Percentiles rank a stretch among this genome's conserved stretches.
Evolutionary conservation across 2,888 invertebrate species (phyloP).

Genomic region (Dilophus febrilis): DNA sequence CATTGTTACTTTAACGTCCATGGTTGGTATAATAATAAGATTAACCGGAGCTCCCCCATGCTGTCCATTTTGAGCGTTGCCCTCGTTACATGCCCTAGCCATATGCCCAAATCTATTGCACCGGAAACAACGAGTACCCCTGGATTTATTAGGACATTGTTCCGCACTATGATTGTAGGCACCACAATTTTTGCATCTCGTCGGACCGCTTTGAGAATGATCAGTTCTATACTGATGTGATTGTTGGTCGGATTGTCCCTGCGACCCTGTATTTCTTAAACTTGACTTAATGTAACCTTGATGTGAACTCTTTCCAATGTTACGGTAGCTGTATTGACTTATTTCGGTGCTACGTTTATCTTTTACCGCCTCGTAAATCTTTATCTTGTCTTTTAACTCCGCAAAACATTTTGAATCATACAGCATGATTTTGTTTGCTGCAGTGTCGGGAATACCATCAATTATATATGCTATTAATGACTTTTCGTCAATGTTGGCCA

Average conservation of each 20-base stretch:
- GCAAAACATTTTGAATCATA: not conserved
- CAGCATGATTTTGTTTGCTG: constrained; percentile 6
- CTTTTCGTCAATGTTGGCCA: constrained; percentile 7
- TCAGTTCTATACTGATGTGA: no score
- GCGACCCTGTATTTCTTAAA: no score
- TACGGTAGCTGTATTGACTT: no score
- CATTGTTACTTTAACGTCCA: no score
- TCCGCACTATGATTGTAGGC: constrained; percentile 4
- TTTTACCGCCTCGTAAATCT: not conserved
- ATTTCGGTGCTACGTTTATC: no score
- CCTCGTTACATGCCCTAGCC: not conserved
- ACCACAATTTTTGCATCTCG: constrained; percentile 7
- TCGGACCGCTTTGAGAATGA: no score
- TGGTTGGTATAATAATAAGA: no score
- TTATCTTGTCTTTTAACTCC: not conserved
- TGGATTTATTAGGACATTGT: constrained; percentile 5
- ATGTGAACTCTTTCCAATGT: no score
- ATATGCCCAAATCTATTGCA: constrained; percentile 8
- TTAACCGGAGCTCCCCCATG: no score
- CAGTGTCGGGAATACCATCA: constrained; percentile 5
- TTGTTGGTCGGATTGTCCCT: no score
- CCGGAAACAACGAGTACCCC: constrained; percentile 6
- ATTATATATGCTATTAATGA: constrained; percentile 8
- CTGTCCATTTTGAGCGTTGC: no score
- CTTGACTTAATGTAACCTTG: no score